phyloP scores from a whole-genome alignment of 2,797 vertebrate species.

The Clarias laeviceps region DNA sequence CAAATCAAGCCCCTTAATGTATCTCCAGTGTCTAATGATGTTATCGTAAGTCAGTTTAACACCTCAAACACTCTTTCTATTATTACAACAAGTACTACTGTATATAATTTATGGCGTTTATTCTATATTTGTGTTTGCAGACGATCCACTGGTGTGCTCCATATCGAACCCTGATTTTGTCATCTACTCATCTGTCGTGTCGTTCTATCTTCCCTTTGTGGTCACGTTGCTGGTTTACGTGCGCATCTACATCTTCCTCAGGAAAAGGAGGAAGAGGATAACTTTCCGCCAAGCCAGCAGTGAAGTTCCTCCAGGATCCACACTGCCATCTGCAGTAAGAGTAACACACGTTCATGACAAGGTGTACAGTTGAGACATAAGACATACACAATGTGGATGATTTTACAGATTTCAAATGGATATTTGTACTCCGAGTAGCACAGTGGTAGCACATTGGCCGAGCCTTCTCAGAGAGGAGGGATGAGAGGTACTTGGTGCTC shows the following conservation, averaged over 20 bases:
- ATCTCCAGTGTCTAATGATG: background rate
- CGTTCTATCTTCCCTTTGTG: slow-evolving; percentile 91
- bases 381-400: background rate
- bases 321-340: slow-evolving; percentile 76
- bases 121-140: slow-evolving; percentile 65
- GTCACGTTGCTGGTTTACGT: slow-evolving; percentile 91
- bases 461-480: too few relatives aligned
- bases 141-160: slow-evolving; percentile 87
- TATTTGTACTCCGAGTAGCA: too few relatives aligned
- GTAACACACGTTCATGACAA: background rate
- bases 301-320: slow-evolving; percentile 72
- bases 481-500: too few relatives aligned
- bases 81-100: background rate
- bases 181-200: slow-evolving; percentile 93
- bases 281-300: slow-evolving; percentile 83
- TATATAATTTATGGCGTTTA: background rate
- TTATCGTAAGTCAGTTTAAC: background rate
- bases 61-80: background rate
- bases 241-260: slow-evolving; percentile 90
- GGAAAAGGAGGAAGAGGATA: slow-evolving; percentile 85
- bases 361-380: background rate
- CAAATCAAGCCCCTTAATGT: background rate
- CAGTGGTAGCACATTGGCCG: too few relatives aligned
- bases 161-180: slow-evolving; percentile 95
- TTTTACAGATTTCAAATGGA: background rate